Evolutionary conservation across 2,888 invertebrate genomes (phyloP).

Genomic region (Oxycera nigricornis): DNA sequence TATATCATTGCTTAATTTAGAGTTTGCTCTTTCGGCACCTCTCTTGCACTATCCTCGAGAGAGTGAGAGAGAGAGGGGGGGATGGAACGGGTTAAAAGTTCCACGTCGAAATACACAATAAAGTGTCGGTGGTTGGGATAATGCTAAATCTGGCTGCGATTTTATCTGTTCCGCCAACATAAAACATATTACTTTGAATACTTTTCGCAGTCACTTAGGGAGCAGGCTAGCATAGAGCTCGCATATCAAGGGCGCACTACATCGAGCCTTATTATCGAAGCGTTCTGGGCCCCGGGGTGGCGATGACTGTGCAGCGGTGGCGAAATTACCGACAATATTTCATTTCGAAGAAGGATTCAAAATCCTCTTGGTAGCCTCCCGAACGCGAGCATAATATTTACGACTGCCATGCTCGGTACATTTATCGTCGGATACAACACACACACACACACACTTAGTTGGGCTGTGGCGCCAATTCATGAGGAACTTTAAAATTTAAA

Average conservation of each 20-base stretch:
- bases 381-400: neutral
- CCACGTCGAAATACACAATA: neutral
- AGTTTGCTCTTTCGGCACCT: neutral
- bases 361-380: conserved; percentile 10
- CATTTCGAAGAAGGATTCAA: conserved; percentile 33
- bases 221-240: neutral
- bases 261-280: neutral
- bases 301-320: neutral
- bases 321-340: conserved; percentile 33
- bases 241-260: neutral
- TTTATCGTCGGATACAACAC: neutral
- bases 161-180: neutral
- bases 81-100: too few species aligned
- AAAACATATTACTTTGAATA: neutral
- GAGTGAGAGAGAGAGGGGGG: too few species aligned
- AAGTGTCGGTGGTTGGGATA: conserved; percentile 7
- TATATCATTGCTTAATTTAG: conserved; percentile 32
- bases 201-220: conserved; percentile 13
- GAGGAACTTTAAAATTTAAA: conserved; percentile 31
- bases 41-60: neutral
- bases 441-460: neutral
- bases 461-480: neutral
- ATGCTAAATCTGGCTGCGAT: conserved; percentile 15
- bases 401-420: neutral
- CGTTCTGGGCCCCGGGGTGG: too few species aligned